phyloP scores from a whole-genome alignment of 2,113 vertebrate genomes.

The Rhinopomastus cyanomelas region DNA sequence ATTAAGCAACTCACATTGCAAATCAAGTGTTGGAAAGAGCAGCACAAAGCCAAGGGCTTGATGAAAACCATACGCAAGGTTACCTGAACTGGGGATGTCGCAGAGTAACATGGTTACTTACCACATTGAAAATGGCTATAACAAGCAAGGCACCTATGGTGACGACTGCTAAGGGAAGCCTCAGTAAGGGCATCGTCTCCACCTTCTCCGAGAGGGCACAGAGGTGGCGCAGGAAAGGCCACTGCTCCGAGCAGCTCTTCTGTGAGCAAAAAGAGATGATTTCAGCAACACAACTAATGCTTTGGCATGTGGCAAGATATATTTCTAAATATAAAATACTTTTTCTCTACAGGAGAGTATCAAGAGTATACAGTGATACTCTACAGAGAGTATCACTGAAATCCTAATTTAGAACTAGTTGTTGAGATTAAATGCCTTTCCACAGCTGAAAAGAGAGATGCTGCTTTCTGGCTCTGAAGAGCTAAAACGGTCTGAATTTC shows the following conservation, averaged over 20 bases:
- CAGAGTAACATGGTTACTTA: constrained; percentile 33
- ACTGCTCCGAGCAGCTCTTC: constrained; percentile 80
- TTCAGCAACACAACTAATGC: neutral
- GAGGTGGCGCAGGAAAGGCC: constrained; percentile 74
- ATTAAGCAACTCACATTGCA: neutral
- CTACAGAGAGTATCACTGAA: no score
- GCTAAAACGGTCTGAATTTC: neutral
- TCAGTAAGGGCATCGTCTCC: constrained; percentile 84
- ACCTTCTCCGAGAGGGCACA: constrained; percentile 81
- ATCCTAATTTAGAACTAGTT: neutral
- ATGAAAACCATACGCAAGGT: neutral
- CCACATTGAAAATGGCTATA: constrained; percentile 87
- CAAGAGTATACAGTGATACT: no score
- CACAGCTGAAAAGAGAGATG: neutral
- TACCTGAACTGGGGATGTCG: neutral
- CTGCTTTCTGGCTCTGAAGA: neutral
- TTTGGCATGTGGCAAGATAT: neutral
- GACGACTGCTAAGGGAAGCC: constrained; percentile 83
- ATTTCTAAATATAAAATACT: neutral
- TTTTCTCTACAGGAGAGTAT: neutral
- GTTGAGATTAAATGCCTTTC: neutral
- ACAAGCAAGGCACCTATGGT: constrained; percentile 81
- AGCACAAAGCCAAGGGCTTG: neutral
- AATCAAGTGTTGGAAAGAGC: neutral
- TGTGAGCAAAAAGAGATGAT: constrained; percentile 30